A percentile compares a stretch with the other conserved stretches of the same genome.
phyloP scores from a whole-genome alignment of 2,888 invertebrate species.

The Drosophila fungiperda region DNA sequence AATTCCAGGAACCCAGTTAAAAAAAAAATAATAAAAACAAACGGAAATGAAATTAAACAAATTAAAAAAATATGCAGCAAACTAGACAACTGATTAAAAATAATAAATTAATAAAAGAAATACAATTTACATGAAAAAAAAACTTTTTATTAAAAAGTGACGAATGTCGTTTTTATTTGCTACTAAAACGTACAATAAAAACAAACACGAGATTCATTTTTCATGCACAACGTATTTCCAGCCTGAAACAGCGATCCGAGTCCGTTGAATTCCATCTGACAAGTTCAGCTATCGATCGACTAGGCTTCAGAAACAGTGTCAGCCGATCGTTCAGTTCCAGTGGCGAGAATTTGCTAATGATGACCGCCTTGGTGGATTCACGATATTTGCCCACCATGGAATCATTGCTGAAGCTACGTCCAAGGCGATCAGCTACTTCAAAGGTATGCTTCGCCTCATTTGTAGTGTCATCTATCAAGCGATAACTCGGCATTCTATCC shows the following conservation, averaged over 20 bases:
- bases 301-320: conserved; percentile 83
- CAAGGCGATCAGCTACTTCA: conserved; percentile 68
- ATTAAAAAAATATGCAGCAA: conserved; percentile 42
- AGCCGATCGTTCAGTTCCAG: conserved; percentile 80
- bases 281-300: conserved; percentile 83
- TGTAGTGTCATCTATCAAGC: conserved; percentile 80
- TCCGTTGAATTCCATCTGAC: conserved; percentile 83
- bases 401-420: conserved; percentile 70
- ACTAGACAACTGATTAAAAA: conserved; percentile 62
- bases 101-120: conserved; percentile 50
- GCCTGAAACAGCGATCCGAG: conserved; percentile 81
- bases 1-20: conserved; percentile 61
- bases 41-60: conserved; percentile 18
- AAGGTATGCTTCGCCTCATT: conserved; percentile 73
- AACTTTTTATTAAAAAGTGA: conserved; percentile 18
- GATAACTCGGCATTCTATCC: conserved; percentile 82
- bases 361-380: conserved; percentile 81
- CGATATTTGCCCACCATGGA: conserved; percentile 76
- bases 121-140: conserved; percentile 26
- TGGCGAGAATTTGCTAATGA: conserved; percentile 83
- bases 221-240: conserved; percentile 83
- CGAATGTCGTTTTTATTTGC: conserved; percentile 60
- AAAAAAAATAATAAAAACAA: conserved; percentile 28
- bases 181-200: conserved; percentile 72
- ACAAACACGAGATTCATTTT: conserved; percentile 28